These are phyloP conservation scores for Danio aesculapii DNA, from an alignment of 2,797 vertebrate species.

Conservation along the genomic window DNA sequence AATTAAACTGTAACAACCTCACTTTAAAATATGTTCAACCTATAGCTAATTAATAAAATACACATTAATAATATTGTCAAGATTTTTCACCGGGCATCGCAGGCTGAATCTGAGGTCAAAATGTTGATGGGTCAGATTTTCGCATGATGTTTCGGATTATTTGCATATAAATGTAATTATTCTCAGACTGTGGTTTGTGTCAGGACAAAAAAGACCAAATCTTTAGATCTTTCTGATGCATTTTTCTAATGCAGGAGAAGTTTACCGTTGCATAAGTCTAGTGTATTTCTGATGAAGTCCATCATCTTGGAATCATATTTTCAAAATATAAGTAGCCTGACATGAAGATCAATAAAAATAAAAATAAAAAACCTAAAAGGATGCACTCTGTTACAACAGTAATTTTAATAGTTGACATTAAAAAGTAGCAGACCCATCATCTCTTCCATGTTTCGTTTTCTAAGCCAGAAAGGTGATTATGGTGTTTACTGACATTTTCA, in stretches of 20 bases:
- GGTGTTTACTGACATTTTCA: no score
- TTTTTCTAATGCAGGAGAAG: neutral
- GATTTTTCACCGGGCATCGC: neutral
- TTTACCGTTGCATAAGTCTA: neutral
- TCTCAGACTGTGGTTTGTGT: neutral
- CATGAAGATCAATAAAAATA: neutral
- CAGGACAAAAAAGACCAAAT: neutral
- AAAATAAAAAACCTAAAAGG: no score
- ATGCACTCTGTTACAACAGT: neutral
- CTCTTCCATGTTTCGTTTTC: neutral
- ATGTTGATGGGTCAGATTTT: neutral
- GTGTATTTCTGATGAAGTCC: neutral
- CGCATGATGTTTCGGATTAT: neutral
- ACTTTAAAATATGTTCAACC: neutral
- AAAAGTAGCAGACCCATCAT: neutral
- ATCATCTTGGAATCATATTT: neutral
- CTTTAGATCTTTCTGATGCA: neutral
- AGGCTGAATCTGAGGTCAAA: neutral
- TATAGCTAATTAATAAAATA: neutral
- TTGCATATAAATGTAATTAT: neutral
- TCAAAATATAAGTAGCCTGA: neutral
- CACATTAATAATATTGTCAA: neutral
- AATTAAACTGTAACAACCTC: neutral
- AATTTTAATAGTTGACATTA: no score
- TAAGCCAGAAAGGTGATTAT: no score